Evolutionary conservation across 2,888 invertebrate genomes (phyloP).

Genomic region (Trichopria drosophilae): DNA sequence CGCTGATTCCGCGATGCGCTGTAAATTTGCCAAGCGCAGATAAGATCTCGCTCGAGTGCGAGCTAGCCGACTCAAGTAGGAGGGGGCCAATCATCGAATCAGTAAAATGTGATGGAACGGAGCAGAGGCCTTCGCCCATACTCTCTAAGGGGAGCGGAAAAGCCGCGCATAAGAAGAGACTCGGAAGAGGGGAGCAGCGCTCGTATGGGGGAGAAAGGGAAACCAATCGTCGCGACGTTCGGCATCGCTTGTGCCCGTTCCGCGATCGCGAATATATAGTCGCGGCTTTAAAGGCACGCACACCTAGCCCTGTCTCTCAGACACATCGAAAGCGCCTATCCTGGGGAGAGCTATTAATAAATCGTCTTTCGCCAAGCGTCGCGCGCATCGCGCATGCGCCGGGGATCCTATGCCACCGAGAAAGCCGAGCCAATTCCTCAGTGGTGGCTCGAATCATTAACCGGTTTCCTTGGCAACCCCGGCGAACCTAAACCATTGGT

Average conservation of each 20-base stretch:
- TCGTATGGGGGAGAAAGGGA: constrained; percentile 45
- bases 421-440: constrained; percentile 53
- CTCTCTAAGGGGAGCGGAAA: constrained; percentile 11
- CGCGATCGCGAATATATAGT: constrained; percentile 29
- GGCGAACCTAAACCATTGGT: constrained; percentile 53
- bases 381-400: constrained; percentile 17
- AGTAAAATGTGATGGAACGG: constrained; percentile 42
- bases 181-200: constrained; percentile 28
- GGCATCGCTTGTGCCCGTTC: neutral
- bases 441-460: constrained; percentile 58
- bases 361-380: constrained; percentile 5
- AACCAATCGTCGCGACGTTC: constrained; percentile 54
- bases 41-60: constrained; percentile 34
- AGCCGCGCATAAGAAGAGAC: constrained; percentile 29
- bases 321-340: too few relatives aligned
- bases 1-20: constrained; percentile 25
- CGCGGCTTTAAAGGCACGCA: constrained; percentile 27
- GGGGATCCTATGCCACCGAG: constrained; percentile 27
- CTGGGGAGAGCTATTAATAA: too few relatives aligned
- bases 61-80: too few relatives aligned
- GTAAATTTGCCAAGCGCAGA: too few relatives aligned
- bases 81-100: constrained; percentile 45
- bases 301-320: neutral
- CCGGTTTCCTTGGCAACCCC: constrained; percentile 58
- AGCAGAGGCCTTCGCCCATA: constrained; percentile 22